Evolutionary conservation across 2,113 vertebrate species (phyloP).

Genomic region (Eulemur rufifrons): DNA sequence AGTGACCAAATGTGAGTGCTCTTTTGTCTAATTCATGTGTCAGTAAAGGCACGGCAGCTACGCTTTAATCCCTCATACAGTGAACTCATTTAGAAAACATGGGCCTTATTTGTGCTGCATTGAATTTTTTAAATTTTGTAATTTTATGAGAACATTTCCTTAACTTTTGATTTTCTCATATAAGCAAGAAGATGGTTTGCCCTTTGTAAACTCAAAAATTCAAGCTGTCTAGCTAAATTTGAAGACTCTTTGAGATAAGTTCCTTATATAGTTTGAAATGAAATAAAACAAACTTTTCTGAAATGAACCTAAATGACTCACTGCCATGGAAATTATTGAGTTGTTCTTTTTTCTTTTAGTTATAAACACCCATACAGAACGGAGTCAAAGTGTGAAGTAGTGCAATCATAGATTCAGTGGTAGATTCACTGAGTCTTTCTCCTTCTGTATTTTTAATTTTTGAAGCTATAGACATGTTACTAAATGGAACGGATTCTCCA

Average conservation of each 20-base stretch:
- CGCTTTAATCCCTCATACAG: neutral
- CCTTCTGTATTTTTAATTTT: neutral
- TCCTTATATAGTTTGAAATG: neutral
- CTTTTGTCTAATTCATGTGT: neutral
- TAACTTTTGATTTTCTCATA: neutral
- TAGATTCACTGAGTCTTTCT: neutral
- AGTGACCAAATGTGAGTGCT: neutral
- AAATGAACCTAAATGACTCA: conserved; percentile 19
- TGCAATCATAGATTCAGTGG: too few relatives aligned
- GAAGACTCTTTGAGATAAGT: neutral
- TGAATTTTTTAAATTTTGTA: neutral
- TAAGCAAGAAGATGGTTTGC: neutral
- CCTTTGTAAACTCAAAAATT: neutral
- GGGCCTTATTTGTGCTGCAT: neutral
- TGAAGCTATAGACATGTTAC: neutral
- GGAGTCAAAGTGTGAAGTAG: neutral
- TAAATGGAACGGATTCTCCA: neutral
- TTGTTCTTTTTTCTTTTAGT: neutral
- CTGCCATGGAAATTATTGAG: neutral
- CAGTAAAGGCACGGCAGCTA: neutral
- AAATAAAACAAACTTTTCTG: neutral
- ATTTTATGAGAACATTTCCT: neutral
- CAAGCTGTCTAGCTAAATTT: neutral
- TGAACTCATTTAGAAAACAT: neutral
- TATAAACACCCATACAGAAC: neutral